phyloP scores from a whole-genome alignment of 2,888 invertebrate species.

The Lomographa bimaculata region DNA sequence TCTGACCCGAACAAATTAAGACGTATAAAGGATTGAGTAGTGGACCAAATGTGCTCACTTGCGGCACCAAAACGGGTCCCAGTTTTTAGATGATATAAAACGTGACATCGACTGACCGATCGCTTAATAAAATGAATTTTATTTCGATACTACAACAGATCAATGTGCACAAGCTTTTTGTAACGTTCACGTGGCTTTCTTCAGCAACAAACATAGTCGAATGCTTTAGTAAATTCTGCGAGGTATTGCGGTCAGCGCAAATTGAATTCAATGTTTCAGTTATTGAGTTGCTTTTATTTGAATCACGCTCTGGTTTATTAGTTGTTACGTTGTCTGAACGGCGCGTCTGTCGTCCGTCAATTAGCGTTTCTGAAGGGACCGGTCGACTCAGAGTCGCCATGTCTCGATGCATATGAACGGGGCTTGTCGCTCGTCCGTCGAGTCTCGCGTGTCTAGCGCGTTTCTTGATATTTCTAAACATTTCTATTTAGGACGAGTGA shows the following conservation, averaged over 20 bases:
- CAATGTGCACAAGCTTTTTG: slow-evolving; percentile 66
- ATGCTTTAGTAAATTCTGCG: slow-evolving; percentile 61
- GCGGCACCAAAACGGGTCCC: slow-evolving; percentile 54
- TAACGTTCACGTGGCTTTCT: slow-evolving; percentile 54
- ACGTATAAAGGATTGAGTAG: slow-evolving; percentile 46
- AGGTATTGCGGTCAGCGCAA: slow-evolving; percentile 40
- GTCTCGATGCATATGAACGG: slow-evolving; percentile 55
- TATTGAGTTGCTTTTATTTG: slow-evolving; percentile 45
- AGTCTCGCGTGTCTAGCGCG: slow-evolving; percentile 47
- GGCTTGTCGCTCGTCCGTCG: slow-evolving; percentile 43
- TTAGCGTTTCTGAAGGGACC: slow-evolving; percentile 67
- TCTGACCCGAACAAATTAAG: slow-evolving; percentile 54
- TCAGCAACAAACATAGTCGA: slow-evolving; percentile 52
- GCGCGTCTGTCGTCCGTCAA: slow-evolving; percentile 66
- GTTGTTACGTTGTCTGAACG: slow-evolving; percentile 42
- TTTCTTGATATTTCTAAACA: slow-evolving; percentile 43
- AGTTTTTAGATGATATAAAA: slow-evolving; percentile 67
- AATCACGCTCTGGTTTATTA: slow-evolving; percentile 42
- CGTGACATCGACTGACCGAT: slow-evolving; percentile 69
- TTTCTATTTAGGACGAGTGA: slow-evolving; percentile 41
- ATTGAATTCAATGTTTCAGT: slow-evolving; percentile 52
- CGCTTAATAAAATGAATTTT: slow-evolving; percentile 78
- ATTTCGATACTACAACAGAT: slow-evolving; percentile 69
- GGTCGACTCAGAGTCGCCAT: slow-evolving; percentile 59
- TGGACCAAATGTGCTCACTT: slow-evolving; percentile 51